Base-by-base conservation (phyloP, 2,113 vertebrate species). In the Halcyon senegalensis region DNA sequence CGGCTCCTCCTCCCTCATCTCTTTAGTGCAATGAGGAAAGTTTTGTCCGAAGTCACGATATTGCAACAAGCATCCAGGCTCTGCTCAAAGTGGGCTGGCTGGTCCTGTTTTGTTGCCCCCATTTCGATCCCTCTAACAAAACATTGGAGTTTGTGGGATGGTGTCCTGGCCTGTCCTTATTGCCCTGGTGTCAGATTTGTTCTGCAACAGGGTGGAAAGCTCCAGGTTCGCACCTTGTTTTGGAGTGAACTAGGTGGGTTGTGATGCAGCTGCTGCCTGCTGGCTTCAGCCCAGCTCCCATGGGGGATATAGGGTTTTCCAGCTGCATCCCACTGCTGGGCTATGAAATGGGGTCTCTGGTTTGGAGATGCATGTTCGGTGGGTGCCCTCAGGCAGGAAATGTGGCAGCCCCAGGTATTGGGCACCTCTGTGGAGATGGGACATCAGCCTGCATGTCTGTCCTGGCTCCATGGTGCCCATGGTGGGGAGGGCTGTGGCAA, bases 221-320 rank as follows among this genome's bases (percentile, higher is more conserved):
- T 63, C 24, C 37, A 37, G 37, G 21, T 55, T 51, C 4, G 1
- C 46, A 15, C 56, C 16, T 31, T 9, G 16, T n/a, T 37, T 82
- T 35, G 28, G 35, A 33, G 16, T 43, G 10, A 64, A 12, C n/a
- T 9, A 48, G 5, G 27, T 44, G 39, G 43, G n/a, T 33, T 0
- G 5, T 0, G 6, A 25, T 12, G 56, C 55, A 69, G 41, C 21
- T 0, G 3, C 3, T 14, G 39, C 46, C 0, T 0, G 1, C 10
- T n/a, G 56, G 17, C 21, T 43, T 63, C 50, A 62, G 43, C 69
- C 77, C 48, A 19, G 64, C 30, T 73, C 46, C 63, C 9, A 2
- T 0, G 0, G 56, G 7, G 7, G 16, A 2, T 5, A 2, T 9
- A 39, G 33, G 18, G 11, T 10, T 43, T 63, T 70, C 62, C 55